These are phyloP conservation scores for Drosophila pegasa DNA, from an alignment of 2,888 invertebrate species.

Conservation along the genomic window DNA sequence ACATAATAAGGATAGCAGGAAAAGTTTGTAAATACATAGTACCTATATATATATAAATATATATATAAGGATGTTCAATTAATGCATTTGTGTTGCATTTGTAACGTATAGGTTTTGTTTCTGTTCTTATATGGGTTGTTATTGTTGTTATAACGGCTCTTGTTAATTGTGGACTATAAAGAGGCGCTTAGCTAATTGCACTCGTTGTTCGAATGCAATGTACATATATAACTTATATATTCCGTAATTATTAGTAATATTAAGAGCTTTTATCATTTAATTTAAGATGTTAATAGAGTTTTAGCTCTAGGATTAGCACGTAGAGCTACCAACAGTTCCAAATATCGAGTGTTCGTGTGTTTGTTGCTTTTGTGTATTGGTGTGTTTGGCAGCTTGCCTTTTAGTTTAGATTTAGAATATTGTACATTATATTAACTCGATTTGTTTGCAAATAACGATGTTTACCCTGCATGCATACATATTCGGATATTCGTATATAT, in stretches of 20 bases:
- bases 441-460: constrained; percentile 41
- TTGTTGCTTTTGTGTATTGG: constrained; percentile 8
- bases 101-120: constrained; percentile 46
- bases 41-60: constrained; percentile 34
- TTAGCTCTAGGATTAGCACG: constrained; percentile 41
- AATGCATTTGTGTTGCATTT: constrained; percentile 48
- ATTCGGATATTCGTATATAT: constrained; percentile 18
- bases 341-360: constrained; percentile 28
- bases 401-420: constrained; percentile 51
- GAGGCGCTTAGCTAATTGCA: constrained; percentile 62
- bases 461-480: constrained; percentile 30
- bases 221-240: constrained; percentile 63
- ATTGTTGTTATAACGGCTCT: constrained; percentile 32
- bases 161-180: constrained; percentile 59
- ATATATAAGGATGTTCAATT: constrained; percentile 42
- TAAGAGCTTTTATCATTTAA: constrained; percentile 65
- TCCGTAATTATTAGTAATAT: constrained; percentile 76
- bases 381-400: constrained; percentile 33
- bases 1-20: constrained; percentile 74
- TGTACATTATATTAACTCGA: constrained; percentile 47
- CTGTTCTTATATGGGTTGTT: constrained; percentile 44
- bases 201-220: constrained; percentile 57
- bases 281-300: constrained; percentile 48
- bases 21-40: constrained; percentile 72
- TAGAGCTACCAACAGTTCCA: constrained; percentile 51